Base-by-base conservation (phyloP, 1,140 invertebrate genomes). In the Drosophila bifasciata region DNA sequence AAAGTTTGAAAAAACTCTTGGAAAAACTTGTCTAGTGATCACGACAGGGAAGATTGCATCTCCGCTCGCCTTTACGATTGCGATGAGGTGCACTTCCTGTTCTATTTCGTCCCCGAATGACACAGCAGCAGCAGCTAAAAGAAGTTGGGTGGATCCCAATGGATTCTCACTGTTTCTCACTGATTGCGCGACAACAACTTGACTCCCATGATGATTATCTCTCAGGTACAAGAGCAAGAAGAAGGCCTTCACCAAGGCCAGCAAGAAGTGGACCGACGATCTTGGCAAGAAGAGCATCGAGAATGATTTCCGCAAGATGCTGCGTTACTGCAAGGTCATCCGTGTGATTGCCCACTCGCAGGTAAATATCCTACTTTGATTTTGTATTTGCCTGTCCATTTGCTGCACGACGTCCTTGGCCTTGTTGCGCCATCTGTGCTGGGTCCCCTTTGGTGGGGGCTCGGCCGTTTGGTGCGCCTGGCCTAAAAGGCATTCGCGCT, bases 171-270 rank as follows among this genome's bases (percentile, higher is more conserved):
- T 67, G 62, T 40, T 68, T 68, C 43, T 68, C 41, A 68, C 11
- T 60, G 56, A 57, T 21, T n/a, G n/a, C n/a, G n/a, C n/a, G 19
- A 32, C 63, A 45, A 3, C 46, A 74, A 77, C 72, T 62, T 68
- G 60, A 62, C 58, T 60, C 23, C 32, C 32, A 36, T 36, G 13
- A 36, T 36, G 13, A 69, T 56, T 49, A 52, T 72, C 53, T 53
- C 67, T 25, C 77, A 99, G 99, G 99, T 99, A 98, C 93, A 98
- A 98, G 93, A 98, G 97, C 92, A 99, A 99, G 95, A 99, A 99
- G 97, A 99, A 99, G 97, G 99, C 99, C 79, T 99, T 99, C 93
- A 98, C 98, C 64, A 99, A 99, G 93, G 95, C 97, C 58, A 96
- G 97, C 90, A 99, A 99, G 94, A 99, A 99, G 92, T 99, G 99